Evolutionary conservation across 1,140 invertebrate genomes (phyloP).

Genomic region (Trialeurodes vaporariorum): DNA sequence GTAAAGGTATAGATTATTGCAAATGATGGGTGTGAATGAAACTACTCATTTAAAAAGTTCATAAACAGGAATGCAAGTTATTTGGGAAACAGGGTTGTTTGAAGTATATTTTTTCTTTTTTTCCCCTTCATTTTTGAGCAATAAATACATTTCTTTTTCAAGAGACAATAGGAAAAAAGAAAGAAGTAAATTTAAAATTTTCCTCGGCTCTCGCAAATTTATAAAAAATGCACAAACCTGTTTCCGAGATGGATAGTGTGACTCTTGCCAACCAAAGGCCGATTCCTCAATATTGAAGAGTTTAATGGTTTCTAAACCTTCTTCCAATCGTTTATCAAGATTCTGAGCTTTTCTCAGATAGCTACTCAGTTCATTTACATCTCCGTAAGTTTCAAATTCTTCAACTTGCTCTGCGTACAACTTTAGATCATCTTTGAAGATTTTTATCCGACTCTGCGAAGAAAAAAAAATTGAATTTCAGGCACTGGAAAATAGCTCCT

Average conservation of each 20-base stretch:
- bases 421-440: slow-evolving; percentile 69
- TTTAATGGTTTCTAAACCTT: slow-evolving; percentile 70
- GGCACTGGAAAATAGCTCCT: no score
- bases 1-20: no score
- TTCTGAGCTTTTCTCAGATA: slow-evolving; percentile 70
- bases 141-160: no score
- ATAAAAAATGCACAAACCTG: slow-evolving; percentile 34
- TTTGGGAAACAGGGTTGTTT: no score
- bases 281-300: slow-evolving; percentile 86
- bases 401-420: slow-evolving; percentile 68
- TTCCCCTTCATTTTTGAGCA: no score
- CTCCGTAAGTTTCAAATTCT: slow-evolving; percentile 78
- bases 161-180: no score
- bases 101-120: no score
- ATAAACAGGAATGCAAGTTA: no score
- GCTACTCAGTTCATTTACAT: slow-evolving; percentile 69
- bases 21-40: no score
- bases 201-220: no score
- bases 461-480: not conserved
- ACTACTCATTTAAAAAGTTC: no score
- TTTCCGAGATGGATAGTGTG: slow-evolving; percentile 75
- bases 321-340: slow-evolving; percentile 53
- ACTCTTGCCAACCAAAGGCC: slow-evolving; percentile 78
- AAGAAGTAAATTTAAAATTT: no score
- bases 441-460: slow-evolving; percentile 36